Conservation (phyloP, 2,888 invertebrate genomes). For the Mythimna pallens region DNA sequence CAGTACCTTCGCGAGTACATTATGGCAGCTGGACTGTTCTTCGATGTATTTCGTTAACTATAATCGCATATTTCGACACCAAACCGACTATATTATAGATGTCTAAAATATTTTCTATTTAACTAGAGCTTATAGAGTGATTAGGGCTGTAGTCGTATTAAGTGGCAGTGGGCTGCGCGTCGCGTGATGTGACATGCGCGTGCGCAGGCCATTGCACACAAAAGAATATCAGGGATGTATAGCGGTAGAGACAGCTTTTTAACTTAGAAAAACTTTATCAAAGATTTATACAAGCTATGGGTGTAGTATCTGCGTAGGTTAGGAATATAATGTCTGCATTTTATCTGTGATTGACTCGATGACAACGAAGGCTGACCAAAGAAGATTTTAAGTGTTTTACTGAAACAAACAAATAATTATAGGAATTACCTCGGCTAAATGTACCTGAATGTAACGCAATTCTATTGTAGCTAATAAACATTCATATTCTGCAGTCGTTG, state of each 20-base stretch:
- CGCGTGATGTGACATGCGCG: conserved; percentile 29
- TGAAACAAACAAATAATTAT: conserved; percentile 32
- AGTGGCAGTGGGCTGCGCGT: conserved; percentile 64
- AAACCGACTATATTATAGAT: conserved; percentile 82
- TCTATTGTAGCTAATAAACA: conserved; percentile 29
- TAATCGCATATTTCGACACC: conserved; percentile 84
- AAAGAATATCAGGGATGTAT: conserved; percentile 85
- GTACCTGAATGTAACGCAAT: conserved; percentile 56
- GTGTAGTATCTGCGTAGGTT: conserved; percentile 81
- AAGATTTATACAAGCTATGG: conserved; percentile 85
- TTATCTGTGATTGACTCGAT: conserved; percentile 63
- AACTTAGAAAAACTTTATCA: conserved; percentile 81
- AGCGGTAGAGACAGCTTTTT: conserved; percentile 84
- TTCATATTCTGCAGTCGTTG: conserved; percentile 25
- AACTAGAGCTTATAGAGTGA: conserved; percentile 89
- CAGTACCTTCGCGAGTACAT: conserved; percentile 71
- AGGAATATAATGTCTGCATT: conserved; percentile 68
- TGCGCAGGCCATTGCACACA: conserved; percentile 68
- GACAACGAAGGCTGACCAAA: conserved; percentile 63
- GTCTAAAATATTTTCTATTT: conserved; percentile 88
- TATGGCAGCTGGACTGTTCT: conserved; percentile 82
- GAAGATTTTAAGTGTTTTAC: conserved; percentile 54
- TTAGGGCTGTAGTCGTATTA: conserved; percentile 82
- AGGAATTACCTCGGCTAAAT: conserved; percentile 39
- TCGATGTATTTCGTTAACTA: conserved; percentile 76